phyloP scores from a whole-genome alignment of 2,113 vertebrate genomes.

The Apaloderma vittatum region DNA sequence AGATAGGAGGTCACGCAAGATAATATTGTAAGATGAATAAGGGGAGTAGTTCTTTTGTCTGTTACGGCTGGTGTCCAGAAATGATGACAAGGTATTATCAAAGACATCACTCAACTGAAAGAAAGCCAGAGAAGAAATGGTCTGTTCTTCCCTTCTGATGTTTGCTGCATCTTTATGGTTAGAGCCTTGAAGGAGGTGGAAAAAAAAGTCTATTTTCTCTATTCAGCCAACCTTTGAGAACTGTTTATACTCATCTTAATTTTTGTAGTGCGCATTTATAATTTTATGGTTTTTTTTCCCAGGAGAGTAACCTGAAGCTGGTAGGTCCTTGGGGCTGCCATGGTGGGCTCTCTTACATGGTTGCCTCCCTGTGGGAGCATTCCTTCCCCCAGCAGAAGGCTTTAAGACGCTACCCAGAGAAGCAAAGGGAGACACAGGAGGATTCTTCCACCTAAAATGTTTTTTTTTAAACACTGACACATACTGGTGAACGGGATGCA shows the following conservation, averaged over 20 bases:
- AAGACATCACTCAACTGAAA: neutral
- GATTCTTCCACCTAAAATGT: neutral
- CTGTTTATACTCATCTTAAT: neutral
- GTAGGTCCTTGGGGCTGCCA: neutral
- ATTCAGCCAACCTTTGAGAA: neutral
- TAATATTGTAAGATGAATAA: neutral
- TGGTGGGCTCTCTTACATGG: neutral
- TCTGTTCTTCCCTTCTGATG: neutral
- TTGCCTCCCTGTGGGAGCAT: neutral
- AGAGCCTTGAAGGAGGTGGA: neutral
- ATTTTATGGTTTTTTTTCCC: neutral
- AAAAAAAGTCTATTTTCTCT: neutral
- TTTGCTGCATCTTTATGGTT: neutral
- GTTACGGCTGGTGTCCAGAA: neutral
- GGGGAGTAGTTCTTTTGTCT: neutral
- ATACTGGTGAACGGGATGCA: neutral
- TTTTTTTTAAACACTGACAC: neutral
- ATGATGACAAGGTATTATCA: neutral
- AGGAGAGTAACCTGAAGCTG: neutral
- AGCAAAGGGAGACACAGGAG: neutral
- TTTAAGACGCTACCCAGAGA: neutral
- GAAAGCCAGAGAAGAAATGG: neutral
- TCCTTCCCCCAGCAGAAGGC: neutral
- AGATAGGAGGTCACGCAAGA: neutral
- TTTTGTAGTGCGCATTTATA: neutral